phyloP scores from a whole-genome alignment of 2,797 vertebrate genomes.

The Thripadectes ignobilis region DNA sequence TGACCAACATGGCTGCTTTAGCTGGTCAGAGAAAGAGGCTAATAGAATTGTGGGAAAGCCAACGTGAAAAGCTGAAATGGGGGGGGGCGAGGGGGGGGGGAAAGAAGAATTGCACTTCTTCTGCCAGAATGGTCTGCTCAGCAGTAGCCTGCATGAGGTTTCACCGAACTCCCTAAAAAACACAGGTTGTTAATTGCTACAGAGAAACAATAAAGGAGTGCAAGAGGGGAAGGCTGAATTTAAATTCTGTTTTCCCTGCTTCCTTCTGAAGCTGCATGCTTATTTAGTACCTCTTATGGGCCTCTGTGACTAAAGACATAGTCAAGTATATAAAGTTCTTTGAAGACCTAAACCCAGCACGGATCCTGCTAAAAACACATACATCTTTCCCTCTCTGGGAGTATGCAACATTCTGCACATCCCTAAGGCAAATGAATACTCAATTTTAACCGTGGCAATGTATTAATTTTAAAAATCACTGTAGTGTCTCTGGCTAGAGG shows the following conservation, averaged over 20 bases:
- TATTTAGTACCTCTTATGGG: background rate
- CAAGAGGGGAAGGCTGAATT: background rate
- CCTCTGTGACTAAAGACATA: constrained; percentile 17
- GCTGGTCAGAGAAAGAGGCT: background rate
- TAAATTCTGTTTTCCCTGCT: background rate
- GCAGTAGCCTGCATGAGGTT: background rate
- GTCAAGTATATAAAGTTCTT: background rate
- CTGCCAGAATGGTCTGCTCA: background rate
- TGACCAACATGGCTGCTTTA: background rate
- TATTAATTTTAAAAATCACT: constrained; percentile 48
- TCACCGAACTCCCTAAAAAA: background rate
- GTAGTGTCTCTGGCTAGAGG: constrained; percentile 27
- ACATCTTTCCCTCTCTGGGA: background rate
- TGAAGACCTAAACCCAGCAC: background rate
- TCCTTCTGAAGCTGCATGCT: background rate
- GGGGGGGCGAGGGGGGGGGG: rapidly evolving
- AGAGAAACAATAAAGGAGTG: background rate
- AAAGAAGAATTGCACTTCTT: background rate
- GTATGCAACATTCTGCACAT: background rate
- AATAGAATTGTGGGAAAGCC: background rate
- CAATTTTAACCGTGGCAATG: background rate
- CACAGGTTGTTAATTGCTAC: rapidly evolving
- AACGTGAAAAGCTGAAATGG: background rate
- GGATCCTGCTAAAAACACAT: background rate
- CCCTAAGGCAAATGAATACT: background rate